Evolutionary conservation across 2,113 vertebrate genomes (phyloP), one percentile per base, ranked within the genome.

Genomic region (Narcine bancroftii): DNA sequence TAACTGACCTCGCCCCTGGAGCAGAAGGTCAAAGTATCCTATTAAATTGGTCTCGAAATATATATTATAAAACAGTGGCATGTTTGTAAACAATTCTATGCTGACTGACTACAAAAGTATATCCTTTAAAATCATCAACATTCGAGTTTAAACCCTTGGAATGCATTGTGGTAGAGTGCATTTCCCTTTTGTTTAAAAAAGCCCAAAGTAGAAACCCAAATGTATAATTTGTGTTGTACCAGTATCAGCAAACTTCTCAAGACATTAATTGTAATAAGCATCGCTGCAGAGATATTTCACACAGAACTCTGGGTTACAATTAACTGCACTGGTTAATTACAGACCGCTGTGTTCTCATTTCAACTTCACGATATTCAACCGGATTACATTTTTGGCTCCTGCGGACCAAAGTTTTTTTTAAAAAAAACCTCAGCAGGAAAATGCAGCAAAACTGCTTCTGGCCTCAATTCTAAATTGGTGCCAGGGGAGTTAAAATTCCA

Each of bases 171-270:
- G 47, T 36, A 65, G n/a, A 45, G 66, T 19, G 45, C 63, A 45
- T 15, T 47, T 60, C 13, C 87, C 10, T 91, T 56, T 60, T 87
- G 7, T n/a, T 60, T 17, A 4, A 17, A 69, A 91, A 91, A 6
- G 13, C 21, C 45, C 71, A 29, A 26, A 45, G 39, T 69, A 69
- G 6, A 69, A 69, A 69, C 66, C 66, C 1, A 24, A 26, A 24
- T 69, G 5, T 69, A 69, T 65, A 65, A 66, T 65, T 89, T 24
- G 65, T 42, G 63, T 69, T 66, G 24, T 91, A 45, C 89, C 89
- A 91, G 89, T 71, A 42, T 91, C 60, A 71, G 89, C 21, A 69
- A 91, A 65, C 42, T 66, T 33, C 66, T 91, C 15, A 91, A n/a
- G 39, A 91, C 65, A 91, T 1, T 13, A 45, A 47, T 91, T 26